phyloP scores from a whole-genome alignment of 2,888 invertebrate genomes.

The Darwinula stevensoni region DNA sequence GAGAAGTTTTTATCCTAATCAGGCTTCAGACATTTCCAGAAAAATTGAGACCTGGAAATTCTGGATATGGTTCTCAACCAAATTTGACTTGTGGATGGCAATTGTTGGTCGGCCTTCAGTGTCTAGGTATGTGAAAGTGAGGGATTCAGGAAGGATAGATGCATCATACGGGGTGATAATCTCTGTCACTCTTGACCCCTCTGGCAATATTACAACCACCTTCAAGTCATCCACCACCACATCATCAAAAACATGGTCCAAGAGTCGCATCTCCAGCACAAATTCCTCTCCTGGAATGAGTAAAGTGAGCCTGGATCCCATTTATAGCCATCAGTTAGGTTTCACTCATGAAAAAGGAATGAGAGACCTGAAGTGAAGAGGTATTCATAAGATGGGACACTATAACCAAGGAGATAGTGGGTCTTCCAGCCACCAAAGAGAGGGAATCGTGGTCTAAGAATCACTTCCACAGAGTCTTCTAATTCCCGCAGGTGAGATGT shows the following conservation, averaged over 20 bases:
- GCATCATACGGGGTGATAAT: conserved; percentile 52
- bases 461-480: conserved; percentile 77
- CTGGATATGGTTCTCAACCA: conserved; percentile 88
- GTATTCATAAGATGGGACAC: conserved; percentile 89
- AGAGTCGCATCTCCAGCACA: conserved; percentile 62
- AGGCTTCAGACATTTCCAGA: neutral
- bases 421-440: conserved; percentile 98
- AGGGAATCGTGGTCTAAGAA: conserved; percentile 85
- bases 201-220: conserved; percentile 72
- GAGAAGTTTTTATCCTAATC: no score
- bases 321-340: no score
- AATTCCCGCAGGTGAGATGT: conserved; percentile 68
- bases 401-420: conserved; percentile 83
- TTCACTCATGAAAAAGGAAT: no score
- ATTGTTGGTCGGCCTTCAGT: conserved; percentile 74
- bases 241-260: conserved; percentile 90
- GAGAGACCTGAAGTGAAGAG: conserved; percentile 47
- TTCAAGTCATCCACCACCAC: conserved; percentile 71
- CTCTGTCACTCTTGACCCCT: conserved; percentile 55
- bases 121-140: conserved; percentile 81
- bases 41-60: conserved; percentile 49
- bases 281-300: conserved; percentile 26
- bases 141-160: conserved; percentile 33
- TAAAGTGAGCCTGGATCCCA: neutral
- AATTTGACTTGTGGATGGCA: conserved; percentile 41